Percentiles rank a stretch among this genome's conserved stretches.
These are phyloP conservation scores for Sprattus sprattus DNA, from an alignment of 2,113 vertebrate species.

Conservation along the genomic window DNA sequence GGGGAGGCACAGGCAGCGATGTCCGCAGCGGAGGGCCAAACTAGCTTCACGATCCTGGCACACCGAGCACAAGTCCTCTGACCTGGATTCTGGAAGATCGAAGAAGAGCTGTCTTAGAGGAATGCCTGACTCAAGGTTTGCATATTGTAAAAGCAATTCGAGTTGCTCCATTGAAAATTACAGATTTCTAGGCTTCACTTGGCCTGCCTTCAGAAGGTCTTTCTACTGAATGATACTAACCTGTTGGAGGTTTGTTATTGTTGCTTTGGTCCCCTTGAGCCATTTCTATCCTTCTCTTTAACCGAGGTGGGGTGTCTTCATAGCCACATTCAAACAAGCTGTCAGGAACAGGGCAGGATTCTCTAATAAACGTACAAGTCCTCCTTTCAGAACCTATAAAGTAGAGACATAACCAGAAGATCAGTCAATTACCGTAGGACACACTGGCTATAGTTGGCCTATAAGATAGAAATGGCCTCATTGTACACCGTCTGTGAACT, in stretches of 20 bases:
- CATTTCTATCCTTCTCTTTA: neutral
- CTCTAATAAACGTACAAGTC: neutral
- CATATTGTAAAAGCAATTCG: neutral
- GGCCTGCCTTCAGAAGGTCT: neutral
- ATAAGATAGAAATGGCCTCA: neutral
- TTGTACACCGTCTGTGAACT: constrained; percentile 39
- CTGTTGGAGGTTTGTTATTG: neutral
- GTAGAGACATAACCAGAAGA: neutral
- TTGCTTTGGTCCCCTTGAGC: neutral
- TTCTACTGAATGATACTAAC: neutral
- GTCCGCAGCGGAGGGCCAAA: constrained; percentile 59
- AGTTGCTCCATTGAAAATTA: neutral
- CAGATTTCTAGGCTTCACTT: neutral
- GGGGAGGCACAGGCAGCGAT: constrained; percentile 61
- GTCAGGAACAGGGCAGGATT: neutral
- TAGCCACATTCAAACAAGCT: neutral
- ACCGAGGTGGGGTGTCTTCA: neutral
- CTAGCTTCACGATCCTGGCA: constrained; percentile 50
- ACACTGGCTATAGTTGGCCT: neutral
- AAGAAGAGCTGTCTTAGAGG: neutral
- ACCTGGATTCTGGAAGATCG: constrained; percentile 29
- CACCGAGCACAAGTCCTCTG: constrained; percentile 53
- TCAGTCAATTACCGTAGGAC: neutral
- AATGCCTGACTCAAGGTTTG: neutral
- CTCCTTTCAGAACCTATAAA: neutral